Base-by-base conservation (phyloP, 1,140 invertebrate genomes). In the Lutraria rhynchaena region DNA sequence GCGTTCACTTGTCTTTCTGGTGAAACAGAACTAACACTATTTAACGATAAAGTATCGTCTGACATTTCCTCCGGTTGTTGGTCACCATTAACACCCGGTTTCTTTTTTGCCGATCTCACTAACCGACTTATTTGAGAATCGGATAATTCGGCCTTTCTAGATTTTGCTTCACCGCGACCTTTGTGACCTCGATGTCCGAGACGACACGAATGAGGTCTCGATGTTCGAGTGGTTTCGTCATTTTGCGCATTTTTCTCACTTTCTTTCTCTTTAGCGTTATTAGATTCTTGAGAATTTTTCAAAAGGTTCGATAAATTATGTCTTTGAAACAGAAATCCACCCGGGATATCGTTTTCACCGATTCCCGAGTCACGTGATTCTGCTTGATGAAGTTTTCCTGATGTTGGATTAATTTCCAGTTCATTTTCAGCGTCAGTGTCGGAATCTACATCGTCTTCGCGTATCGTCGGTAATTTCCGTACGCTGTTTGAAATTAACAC, bases 311-410 rank as follows among this genome's bases (percentile, higher is more conserved):
- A 75, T 29, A 31, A 41, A 75, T 67, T 81, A 55, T n/a, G 60
- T 44, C 60, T 71, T 51, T 84, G 51, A 69, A 84, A 35, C 73
- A 82, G 19, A 61, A 44, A 58, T 37, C 76, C 75, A 51, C 78
- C 69, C 11, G 81, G 81, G 37, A 86, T 73, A 51, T 86, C 85
- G 29, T 86, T 86, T 82, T 86, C 85, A 27, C 83, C 85, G 7
- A 86, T 86, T 0, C 85, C 85, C 41, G 85, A 86, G 69, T 86
- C 85, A 35, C 83, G 77, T 19, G 85, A 86, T 49, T 84, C 83
- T 17, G 83, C 83, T 29, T 81, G 83, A 74, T 84, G 85, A 29
- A 86, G 81, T 67, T 86, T 86, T 27, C 81, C 77, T 0, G 85
- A 63, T 9, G 74, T 61, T 27, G 71, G 81, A 22, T 76, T 76